A percentile compares a stretch with the other conserved stretches of the same genome.
phyloP scores from a whole-genome alignment of 2,113 vertebrate species.

The Lepisosteus oculatus region DNA sequence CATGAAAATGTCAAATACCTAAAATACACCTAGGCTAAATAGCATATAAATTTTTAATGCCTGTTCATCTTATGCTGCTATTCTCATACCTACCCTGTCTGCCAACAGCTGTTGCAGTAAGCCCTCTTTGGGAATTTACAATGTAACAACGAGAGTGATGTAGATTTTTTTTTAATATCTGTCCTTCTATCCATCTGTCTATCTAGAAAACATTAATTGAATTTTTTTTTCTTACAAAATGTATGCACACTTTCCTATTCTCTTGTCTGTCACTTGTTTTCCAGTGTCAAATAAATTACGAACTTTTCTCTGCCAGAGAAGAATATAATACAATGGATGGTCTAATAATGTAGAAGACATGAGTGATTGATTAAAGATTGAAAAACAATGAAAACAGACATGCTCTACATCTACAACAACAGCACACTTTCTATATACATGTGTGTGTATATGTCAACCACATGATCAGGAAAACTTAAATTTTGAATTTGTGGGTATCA shows the following conservation, averaged over 20 bases:
- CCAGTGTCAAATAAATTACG: no score
- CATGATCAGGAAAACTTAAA: background rate
- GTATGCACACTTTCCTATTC: no score
- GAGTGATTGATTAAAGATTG: no score
- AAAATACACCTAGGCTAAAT: conserved; percentile 84
- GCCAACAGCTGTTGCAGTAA: conserved; percentile 78
- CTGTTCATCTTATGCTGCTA: conserved; percentile 79
- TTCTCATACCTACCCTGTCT: conserved; percentile 81
- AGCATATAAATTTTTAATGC: conserved; percentile 83
- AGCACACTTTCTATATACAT: background rate
- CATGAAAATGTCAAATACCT: conserved; percentile 84
- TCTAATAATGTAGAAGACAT: no score
- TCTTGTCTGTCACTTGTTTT: no score
- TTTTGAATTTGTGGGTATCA: no score
- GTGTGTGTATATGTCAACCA: background rate
- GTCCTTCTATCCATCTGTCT: no score
- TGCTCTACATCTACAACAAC: no score
- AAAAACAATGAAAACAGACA: no score
- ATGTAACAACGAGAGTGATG: conserved; percentile 62
- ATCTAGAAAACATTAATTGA: background rate
- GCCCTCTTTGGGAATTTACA: conserved; percentile 73
- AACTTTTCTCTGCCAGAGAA: no score
- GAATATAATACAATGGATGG: no score
- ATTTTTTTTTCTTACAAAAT: no score
- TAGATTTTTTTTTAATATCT: conserved; percentile 20